Conservation (phyloP, 1,140 invertebrate genomes). For the Planococcus citri region DNA sequence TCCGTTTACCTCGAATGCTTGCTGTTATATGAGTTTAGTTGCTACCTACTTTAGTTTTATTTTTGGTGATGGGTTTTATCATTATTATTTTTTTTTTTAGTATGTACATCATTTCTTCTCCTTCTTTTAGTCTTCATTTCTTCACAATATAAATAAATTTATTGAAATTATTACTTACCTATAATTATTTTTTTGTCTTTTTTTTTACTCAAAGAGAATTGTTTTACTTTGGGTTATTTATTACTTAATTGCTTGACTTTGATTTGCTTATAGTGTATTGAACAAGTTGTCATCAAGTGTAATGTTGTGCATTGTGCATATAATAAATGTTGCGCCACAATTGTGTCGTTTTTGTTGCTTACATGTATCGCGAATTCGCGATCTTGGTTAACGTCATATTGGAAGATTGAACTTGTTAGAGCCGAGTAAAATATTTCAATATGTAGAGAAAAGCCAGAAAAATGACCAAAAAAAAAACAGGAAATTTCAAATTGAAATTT, state of each 20-base stretch:
- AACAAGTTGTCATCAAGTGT: conserved; percentile 6
- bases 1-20: not conserved
- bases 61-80: not conserved
- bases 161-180: not conserved
- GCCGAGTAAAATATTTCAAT: too few relatives aligned
- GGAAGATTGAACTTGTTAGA: too few relatives aligned
- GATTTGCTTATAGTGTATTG: not conserved
- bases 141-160: not conserved
- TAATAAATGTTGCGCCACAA: not conserved
- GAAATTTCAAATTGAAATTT: too few relatives aligned
- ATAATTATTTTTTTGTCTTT: not conserved
- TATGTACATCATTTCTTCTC: not conserved
- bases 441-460: too few relatives aligned
- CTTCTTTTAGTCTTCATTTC: conserved; percentile 9
- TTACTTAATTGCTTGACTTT: not conserved
- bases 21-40: not conserved
- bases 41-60: not conserved
- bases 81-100: too few relatives aligned
- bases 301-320: not conserved
- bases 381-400: too few relatives aligned
- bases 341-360: not conserved
- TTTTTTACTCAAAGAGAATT: not conserved
- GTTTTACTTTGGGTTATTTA: not conserved
- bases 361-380: not conserved
- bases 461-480: too few relatives aligned